Percentiles rank a stretch among this genome's conserved stretches.
Evolutionary conservation across 1,140 invertebrate genomes (phyloP).

Genomic region (Zaprionus gabonicus): DNA sequence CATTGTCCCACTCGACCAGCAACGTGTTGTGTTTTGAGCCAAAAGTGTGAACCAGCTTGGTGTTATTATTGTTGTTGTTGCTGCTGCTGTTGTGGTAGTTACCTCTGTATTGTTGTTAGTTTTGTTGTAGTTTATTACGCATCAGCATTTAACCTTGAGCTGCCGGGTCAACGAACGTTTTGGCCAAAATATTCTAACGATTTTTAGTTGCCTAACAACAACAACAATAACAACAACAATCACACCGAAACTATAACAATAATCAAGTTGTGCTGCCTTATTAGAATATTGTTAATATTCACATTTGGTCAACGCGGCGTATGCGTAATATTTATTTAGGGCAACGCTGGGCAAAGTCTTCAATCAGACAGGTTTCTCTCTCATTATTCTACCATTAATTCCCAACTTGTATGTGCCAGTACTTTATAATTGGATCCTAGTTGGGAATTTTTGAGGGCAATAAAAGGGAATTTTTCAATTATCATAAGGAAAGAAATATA

Average conservation of each 20-base stretch:
- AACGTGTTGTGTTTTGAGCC: constrained; percentile 57
- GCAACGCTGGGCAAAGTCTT: not conserved
- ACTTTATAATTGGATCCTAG: not conserved
- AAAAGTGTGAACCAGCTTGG: constrained; percentile 65
- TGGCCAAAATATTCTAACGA: constrained; percentile 79
- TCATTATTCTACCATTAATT: not conserved
- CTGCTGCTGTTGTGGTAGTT: constrained; percentile 42
- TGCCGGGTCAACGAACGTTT: constrained; percentile 74
- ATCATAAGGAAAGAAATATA: not conserved
- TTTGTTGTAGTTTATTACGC: constrained; percentile 66
- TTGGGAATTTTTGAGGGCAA: not conserved
- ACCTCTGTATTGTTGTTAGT: constrained; percentile 30
- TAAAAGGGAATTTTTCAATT: not conserved
- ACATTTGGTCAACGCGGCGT: constrained; percentile 5
- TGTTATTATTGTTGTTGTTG: constrained; percentile 48
- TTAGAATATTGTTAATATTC: constrained; percentile 15
- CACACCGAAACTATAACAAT: constrained; percentile 47
- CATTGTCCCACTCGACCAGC: constrained; percentile 27
- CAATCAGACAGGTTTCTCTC: no score
- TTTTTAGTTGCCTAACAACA: constrained; percentile 60
- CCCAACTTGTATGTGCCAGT: not conserved
- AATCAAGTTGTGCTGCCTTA: constrained; percentile 43
- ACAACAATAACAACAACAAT: constrained; percentile 48
- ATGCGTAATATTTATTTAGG: constrained; percentile 29
- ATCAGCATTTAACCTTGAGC: constrained; percentile 79